Percentiles rank a stretch among this genome's conserved stretches.
These are phyloP conservation scores for Liasis olivaceus DNA, from an alignment of 2,797 vertebrate genomes.

Conservation along the genomic window DNA sequence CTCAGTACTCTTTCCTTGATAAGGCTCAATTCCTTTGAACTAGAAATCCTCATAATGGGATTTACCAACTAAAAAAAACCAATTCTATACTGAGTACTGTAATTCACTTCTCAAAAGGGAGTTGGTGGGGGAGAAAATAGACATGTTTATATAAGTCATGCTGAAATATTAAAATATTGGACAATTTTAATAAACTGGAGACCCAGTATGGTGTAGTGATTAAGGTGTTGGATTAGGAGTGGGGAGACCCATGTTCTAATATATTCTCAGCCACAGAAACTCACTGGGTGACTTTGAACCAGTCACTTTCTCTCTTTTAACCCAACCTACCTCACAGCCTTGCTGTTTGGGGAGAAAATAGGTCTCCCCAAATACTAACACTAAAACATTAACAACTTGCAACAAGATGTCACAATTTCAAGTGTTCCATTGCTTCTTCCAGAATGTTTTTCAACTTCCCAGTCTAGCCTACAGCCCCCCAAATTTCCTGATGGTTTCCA, in stretches of 20 bases:
- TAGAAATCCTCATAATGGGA: not conserved
- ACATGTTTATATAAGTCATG: not conserved
- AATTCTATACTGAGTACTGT: not conserved
- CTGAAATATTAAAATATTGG: not conserved
- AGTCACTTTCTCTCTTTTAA: not conserved
- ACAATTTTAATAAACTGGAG: not conserved
- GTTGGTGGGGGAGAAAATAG: not conserved
- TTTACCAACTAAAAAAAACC: not conserved
- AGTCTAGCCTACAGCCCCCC: not conserved
- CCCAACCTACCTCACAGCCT: not conserved
- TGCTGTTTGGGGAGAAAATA: not conserved
- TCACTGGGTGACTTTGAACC: not conserved
- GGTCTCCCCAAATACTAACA: not conserved
- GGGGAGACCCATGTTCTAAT: not conserved
- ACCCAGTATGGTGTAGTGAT: not conserved
- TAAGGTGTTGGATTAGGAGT: not conserved
- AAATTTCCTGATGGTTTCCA: not conserved
- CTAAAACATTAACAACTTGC: not conserved
- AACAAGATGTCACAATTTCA: not conserved
- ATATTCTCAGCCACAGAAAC: not conserved
- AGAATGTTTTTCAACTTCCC: not conserved
- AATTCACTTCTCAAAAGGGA: not conserved
- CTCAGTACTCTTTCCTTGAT: conserved; percentile 9
- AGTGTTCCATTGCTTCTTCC: not conserved
- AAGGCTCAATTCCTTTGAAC: conserved; percentile 9